Percentiles rank a stretch among this genome's conserved stretches.
These are phyloP conservation scores for Flexamia atlantica DNA, from an alignment of 2,888 invertebrate species.

Conservation along the genomic window DNA sequence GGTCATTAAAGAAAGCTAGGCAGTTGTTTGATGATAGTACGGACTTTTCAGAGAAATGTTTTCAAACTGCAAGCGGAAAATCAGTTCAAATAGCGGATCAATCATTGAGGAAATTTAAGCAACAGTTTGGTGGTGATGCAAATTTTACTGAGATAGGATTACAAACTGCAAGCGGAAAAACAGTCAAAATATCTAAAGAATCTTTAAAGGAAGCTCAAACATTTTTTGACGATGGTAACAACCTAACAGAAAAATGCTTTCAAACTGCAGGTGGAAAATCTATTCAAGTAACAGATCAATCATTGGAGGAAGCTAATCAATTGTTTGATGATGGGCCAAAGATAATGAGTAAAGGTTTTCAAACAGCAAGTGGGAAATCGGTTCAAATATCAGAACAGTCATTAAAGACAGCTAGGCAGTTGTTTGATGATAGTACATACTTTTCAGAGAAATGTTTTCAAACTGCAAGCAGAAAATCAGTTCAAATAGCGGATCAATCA, in stretches of 20 bases:
- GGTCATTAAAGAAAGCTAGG: neutral
- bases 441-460: constrained; percentile 67
- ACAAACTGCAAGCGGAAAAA: constrained; percentile 60
- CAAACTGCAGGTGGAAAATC: constrained; percentile 48
- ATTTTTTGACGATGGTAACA: constrained; percentile 33
- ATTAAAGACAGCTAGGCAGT: constrained; percentile 4
- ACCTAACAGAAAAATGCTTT: neutral
- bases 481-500: constrained; percentile 61
- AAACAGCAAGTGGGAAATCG: constrained; percentile 27
- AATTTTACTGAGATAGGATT: constrained; percentile 18
- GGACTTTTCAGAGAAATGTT: neutral
- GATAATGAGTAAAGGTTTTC: neutral
- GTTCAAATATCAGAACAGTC: constrained; percentile 42
- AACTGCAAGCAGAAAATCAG: constrained; percentile 69
- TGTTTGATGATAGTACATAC: neutral
- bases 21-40: neutral
- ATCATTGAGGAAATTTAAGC: constrained; percentile 44
- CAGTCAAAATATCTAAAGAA: constrained; percentile 58
- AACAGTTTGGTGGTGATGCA: neutral
- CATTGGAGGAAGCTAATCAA: neutral
- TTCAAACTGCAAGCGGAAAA: constrained; percentile 44
- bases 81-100: constrained; percentile 53
- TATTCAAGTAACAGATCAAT: constrained; percentile 33
- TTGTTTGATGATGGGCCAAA: neutral
- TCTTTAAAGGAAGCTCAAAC: constrained; percentile 59